Evolutionary conservation across 2,113 vertebrate species (phyloP).

Genomic region (Dromiciops gliroides): DNA sequence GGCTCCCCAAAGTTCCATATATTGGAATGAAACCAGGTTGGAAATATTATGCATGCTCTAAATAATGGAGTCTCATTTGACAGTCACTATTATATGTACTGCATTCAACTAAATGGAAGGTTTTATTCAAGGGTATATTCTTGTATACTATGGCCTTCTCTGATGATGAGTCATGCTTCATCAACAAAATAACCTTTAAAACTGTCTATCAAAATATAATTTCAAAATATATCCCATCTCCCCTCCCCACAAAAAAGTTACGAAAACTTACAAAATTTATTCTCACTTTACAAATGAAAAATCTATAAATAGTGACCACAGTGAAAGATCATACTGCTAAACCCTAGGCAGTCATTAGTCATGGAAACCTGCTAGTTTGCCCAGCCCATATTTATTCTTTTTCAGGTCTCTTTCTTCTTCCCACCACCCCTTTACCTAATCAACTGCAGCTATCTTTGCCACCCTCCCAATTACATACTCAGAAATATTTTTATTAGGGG

Average conservation of each 20-base stretch:
- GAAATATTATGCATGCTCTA: background rate
- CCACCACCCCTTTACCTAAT: background rate
- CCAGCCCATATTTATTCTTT: rapidly evolving
- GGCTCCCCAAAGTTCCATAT: background rate
- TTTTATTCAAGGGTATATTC: background rate
- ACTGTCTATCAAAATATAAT: background rate
- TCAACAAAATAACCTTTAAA: background rate
- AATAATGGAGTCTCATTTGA: background rate
- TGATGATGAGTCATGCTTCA: background rate
- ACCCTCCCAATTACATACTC: background rate
- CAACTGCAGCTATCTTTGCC: background rate
- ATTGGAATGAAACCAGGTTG: background rate
- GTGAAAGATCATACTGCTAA: background rate
- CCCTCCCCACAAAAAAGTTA: background rate
- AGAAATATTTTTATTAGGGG: background rate
- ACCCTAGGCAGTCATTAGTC: background rate
- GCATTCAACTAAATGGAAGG: background rate
- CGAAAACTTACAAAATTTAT: background rate
- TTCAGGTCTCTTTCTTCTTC: background rate
- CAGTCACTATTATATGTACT: background rate
- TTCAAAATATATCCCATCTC: background rate
- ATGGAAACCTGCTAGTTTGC: background rate
- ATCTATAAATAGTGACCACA: background rate
- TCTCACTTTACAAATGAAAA: background rate
- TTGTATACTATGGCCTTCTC: background rate